Conservation (phyloP, 2,797 vertebrate genomes). For the Sus cebifrons region DNA sequence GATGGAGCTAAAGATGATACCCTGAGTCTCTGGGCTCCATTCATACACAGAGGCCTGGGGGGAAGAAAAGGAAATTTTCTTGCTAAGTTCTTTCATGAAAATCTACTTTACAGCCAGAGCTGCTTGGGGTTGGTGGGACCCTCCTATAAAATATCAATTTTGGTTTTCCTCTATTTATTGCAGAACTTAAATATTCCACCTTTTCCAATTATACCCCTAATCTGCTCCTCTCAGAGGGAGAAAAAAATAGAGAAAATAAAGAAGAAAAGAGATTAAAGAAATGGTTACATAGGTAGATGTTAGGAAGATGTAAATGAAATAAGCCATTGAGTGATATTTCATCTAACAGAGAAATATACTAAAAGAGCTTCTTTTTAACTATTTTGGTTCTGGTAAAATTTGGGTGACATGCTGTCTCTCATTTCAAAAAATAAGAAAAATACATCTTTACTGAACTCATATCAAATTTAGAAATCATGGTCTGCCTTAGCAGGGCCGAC, state of each 20-base stretch:
- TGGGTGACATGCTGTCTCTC: neutral
- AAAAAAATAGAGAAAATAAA: neutral
- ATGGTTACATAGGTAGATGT: neutral
- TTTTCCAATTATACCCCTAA: neutral
- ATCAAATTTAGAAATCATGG: neutral
- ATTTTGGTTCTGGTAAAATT: neutral
- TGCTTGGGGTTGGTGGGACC: neutral
- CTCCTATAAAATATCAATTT: neutral
- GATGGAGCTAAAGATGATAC: conserved; percentile 94
- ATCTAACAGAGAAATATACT: neutral
- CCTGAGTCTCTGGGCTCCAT: conserved; percentile 93
- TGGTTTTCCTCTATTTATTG: neutral
- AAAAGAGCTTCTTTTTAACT: neutral
- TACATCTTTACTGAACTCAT: neutral
- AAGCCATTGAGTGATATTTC: neutral
- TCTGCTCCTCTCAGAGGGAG: neutral
- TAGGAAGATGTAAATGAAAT: neutral
- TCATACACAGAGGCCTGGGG: conserved; percentile 90
- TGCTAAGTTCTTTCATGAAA: neutral
- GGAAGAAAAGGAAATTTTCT: neutral
- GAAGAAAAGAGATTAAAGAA: neutral
- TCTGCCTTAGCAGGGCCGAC: neutral
- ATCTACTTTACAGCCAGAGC: neutral
- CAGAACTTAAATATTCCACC: neutral
- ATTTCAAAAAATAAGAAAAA: neutral